Base-by-base conservation (phyloP, 2,113 vertebrate genomes). In the Phylloscopus whistleri region DNA sequence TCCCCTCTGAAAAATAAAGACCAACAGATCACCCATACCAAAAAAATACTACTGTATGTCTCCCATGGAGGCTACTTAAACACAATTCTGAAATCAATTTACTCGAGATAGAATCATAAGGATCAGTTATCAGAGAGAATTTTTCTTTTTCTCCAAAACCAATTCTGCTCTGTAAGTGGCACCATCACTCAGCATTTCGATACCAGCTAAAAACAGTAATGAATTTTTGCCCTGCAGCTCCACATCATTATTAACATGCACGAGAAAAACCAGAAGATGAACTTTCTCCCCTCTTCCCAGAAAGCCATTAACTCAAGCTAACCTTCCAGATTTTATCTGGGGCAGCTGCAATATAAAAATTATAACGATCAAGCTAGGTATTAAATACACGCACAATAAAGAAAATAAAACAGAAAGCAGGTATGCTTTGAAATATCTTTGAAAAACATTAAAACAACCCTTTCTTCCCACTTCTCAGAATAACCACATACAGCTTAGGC, bases 251-350 rank as follows among this genome's bases (percentile, higher is more conserved):
- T 91, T 89, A 94, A 81, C 60, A 95, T 76, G 74, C 43, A 75
- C 3, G 1, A 89, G 49, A 91, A 26, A 91, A 87, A 74, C 6
- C 37, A 92, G 68, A 81, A 74, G 26, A 93, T 2, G 10, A 74
- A 89, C 76, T 73, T 94, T 92, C n/a, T 79, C 16, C 23, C 28
- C 10, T 56, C 51, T 63, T 95, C 49, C 28, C 77, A 94, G 89
- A 95, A 95, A 95, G 67, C 64, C 85, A 95, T 90, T 95, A 90
- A 94, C 49, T 89, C 56, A 72, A 63, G 58, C 49, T 83, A 93
- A 93, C 67, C 78, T 77, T 69, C 60, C 55, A 82, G 75, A 81
- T 48, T 94, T 83, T 35, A 91, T 73, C 74, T 73, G 51, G 59
- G 49, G 66, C 28, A 37, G 63, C 84, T 84, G 33, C 78, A 93